A percentile compares a stretch with the other conserved stretches of the same genome.
These are phyloP conservation scores for Drosophila kurseongensis DNA, from an alignment of 1,140 invertebrate species.

Conservation along the genomic window DNA sequence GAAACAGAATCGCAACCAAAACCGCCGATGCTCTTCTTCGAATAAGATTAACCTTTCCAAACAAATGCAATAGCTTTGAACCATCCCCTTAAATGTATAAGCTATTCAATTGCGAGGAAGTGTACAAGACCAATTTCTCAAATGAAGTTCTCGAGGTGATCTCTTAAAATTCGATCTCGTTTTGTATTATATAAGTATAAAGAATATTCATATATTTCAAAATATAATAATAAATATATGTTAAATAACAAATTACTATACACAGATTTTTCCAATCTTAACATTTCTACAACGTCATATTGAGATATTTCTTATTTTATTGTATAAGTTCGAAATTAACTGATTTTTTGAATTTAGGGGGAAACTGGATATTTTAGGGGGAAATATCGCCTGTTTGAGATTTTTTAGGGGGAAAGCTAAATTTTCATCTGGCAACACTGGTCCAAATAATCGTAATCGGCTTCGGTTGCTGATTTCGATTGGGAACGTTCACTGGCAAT, in stretches of 20 bases:
- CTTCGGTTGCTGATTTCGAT: not conserved
- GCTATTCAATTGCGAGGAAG: not conserved
- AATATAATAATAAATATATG: not conserved
- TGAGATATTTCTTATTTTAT: too few relatives aligned
- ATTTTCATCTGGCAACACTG: too few relatives aligned
- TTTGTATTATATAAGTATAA: not conserved
- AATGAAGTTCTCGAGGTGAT: not conserved
- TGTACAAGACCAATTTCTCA: not conserved
- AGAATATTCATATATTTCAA: not conserved
- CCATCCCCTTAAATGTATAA: not conserved
- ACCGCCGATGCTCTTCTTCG: constrained; percentile 1
- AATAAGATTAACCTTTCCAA: not conserved
- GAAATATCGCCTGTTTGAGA: too few relatives aligned
- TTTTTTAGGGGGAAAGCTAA: too few relatives aligned
- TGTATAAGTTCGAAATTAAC: too few relatives aligned
- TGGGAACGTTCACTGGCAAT: not conserved
- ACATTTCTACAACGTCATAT: too few relatives aligned
- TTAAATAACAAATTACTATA: not conserved
- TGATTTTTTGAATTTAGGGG: too few relatives aligned
- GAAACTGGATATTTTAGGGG: too few relatives aligned
- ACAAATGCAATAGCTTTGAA: constrained; percentile 2
- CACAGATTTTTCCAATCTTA: not conserved
- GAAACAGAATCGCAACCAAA: constrained; percentile 1
- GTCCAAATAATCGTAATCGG: not conserved
- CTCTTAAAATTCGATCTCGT: not conserved